These are phyloP conservation scores for Drosophila imparisetae DNA, from an alignment of 2,888 invertebrate species.

Conservation along the genomic window DNA sequence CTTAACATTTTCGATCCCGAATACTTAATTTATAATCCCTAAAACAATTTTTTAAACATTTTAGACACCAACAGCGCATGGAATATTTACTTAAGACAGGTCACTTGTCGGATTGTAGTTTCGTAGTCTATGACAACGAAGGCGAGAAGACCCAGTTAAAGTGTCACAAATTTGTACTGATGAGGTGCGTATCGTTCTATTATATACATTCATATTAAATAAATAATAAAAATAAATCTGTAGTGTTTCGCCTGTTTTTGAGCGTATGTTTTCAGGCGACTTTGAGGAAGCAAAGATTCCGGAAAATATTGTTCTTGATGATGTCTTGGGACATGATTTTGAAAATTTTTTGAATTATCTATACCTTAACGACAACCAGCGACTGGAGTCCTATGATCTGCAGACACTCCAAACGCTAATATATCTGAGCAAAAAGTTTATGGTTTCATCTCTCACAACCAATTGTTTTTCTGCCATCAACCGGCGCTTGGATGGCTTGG, in stretches of 20 bases:
- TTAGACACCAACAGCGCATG: slow-evolving; percentile 41
- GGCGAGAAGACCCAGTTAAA: slow-evolving; percentile 40
- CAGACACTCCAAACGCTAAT: slow-evolving; percentile 50
- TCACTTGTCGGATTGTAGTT: slow-evolving; percentile 61
- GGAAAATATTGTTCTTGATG: slow-evolving; percentile 56
- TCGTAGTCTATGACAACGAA: slow-evolving; percentile 39
- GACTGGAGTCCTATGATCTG: slow-evolving; percentile 33
- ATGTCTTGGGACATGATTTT: slow-evolving; percentile 52
- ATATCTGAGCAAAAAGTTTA: slow-evolving; percentile 58
- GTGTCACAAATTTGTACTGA: slow-evolving; percentile 61
- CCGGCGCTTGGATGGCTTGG: slow-evolving; percentile 22
- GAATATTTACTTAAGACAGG: slow-evolving; percentile 46
- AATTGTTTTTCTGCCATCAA: slow-evolving; percentile 37
- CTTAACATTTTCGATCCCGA: no score
- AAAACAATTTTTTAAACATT: not conserved
- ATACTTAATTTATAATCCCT: not conserved
- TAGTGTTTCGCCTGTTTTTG: slow-evolving; percentile 56
- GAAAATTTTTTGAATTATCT: slow-evolving; percentile 49
- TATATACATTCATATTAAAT: not conserved
- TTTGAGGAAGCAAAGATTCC: slow-evolving; percentile 48
- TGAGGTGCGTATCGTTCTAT: slow-evolving; percentile 27
- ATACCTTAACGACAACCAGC: slow-evolving; percentile 48
- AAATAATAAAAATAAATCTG: not conserved
- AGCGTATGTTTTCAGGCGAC: slow-evolving; percentile 59
- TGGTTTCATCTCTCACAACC: slow-evolving; percentile 42